A percentile compares a stretch with the other conserved stretches of the same genome.
These are phyloP conservation scores for Corythornis cristatus DNA, from an alignment of 2,113 vertebrate genomes.

Conservation along the genomic window DNA sequence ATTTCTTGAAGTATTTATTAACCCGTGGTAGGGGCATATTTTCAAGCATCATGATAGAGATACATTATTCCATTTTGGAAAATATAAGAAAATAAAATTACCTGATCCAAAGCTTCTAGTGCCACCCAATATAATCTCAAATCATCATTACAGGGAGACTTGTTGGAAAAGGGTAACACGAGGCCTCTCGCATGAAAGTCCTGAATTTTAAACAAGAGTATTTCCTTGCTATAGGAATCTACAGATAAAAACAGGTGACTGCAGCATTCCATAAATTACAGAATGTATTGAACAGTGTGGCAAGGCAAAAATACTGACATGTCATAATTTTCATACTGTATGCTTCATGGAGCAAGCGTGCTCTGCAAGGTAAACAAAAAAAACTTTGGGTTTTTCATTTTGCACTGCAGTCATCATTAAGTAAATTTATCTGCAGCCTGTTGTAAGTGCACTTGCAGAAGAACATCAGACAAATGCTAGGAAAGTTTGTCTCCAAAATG, in stretches of 20 bases:
- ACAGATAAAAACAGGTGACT: not conserved
- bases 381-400: not conserved
- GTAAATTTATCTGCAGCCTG: slow-evolving; percentile 27
- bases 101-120: not conserved
- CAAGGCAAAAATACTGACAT: slow-evolving; percentile 5
- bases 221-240: not conserved
- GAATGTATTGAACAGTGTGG: not conserved
- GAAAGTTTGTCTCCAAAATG: not conserved
- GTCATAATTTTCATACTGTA: not conserved
- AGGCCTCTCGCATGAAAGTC: not conserved
- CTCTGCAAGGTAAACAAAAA: slow-evolving; percentile 46
- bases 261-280: not conserved
- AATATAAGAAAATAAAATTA: not conserved
- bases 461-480: not conserved
- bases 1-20: not conserved
- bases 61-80: not conserved
- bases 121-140: not conserved
- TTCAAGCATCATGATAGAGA: not conserved
- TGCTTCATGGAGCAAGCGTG: not conserved
- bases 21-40: not conserved
- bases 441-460: slow-evolving; percentile 24
- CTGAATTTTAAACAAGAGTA: not conserved
- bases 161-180: not conserved
- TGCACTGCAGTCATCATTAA: slow-evolving; percentile 34
- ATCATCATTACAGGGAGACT: not conserved